Base-by-base conservation (phyloP, 2,888 invertebrate species). In the Lacanobia wlatinum region DNA sequence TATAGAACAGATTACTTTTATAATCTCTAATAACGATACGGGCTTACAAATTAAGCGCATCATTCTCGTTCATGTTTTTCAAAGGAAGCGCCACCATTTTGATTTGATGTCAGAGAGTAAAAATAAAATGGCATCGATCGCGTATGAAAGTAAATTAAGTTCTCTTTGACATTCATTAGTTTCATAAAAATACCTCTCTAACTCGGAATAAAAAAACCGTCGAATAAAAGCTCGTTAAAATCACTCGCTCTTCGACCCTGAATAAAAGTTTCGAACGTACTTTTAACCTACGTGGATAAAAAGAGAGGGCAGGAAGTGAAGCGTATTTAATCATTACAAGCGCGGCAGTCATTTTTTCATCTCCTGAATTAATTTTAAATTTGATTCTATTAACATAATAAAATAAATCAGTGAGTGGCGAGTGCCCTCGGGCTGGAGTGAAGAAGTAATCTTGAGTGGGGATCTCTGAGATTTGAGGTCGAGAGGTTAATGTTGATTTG, bases 191-290 rank as follows among this genome's bases (percentile, higher is more conserved):
- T 90, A 89, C 85, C 87, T 87, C 86, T 84, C 85, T 87, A 86
- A 87, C 88, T 88, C 76, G 75, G 83, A 88, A 89, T 89, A 91
- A 92, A 72, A 80, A 93, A 91, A 84, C 87, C 86, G 75, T 88
- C 88, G 88, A 92, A 94, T 92, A 92, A 94, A 93, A 91, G 90
- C 94, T 95, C 92, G 93, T 95, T 95, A 95, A 94, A 95, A 93
- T 93, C 92, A 92, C 92, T 93, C 91, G 91, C 86, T 90, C 81
- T 89, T 92, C 92, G 91, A 91, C 87, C 90, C 90, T 86, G 90
- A 91, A 93, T 92, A 92, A 93, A 94, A 93, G 90, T 92, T 94
- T 90, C 81, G 83, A 92, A 89, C 87, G 87, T 83, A 85, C 86
- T 90, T 90, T 92, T 90, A 85, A 85, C 87, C 86, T 85, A 88